phyloP scores from a whole-genome alignment of 2,888 invertebrate genomes.

The Orthosia gracilis region DNA sequence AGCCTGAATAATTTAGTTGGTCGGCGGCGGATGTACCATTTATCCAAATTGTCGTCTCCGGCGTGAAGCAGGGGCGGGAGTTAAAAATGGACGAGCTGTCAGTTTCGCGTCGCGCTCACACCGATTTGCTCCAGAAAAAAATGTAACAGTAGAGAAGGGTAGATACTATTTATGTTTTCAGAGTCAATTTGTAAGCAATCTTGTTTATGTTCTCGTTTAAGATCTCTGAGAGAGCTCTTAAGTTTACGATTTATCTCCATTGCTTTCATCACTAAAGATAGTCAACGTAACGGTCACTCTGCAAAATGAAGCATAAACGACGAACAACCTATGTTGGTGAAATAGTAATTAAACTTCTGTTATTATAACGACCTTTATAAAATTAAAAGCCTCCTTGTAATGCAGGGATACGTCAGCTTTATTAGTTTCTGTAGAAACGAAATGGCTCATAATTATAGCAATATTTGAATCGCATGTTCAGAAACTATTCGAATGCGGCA shows the following conservation, averaged over 20 bases:
- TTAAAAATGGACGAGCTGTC: constrained; percentile 87
- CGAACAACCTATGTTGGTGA: constrained; percentile 2
- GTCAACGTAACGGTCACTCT: background rate
- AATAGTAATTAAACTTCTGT: constrained; percentile 14
- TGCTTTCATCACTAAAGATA: constrained; percentile 1
- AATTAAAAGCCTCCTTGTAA: constrained; percentile 79
- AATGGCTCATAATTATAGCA: constrained; percentile 87
- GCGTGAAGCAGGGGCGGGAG: constrained; percentile 76
- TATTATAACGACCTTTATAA: constrained; percentile 47
- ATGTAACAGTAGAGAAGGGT: constrained; percentile 68
- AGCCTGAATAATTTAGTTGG: constrained; percentile 86
- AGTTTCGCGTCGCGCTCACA: constrained; percentile 76
- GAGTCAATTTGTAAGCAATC: constrained; percentile 70
- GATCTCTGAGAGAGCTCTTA: constrained; percentile 34
- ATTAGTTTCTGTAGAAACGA: constrained; percentile 83
- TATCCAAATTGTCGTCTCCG: constrained; percentile 88
- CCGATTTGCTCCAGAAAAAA: constrained; percentile 74
- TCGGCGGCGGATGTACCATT: constrained; percentile 86
- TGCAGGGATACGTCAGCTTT: constrained; percentile 80
- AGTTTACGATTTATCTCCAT: constrained; percentile 20
- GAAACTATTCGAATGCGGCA: constrained; percentile 83
- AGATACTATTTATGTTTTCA: constrained; percentile 75
- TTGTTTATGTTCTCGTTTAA: constrained; percentile 48
- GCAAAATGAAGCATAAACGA: background rate
- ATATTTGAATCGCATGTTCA: constrained; percentile 87